Evolutionary conservation across 2,797 vertebrate genomes (phyloP), one percentile per base, ranked within the genome.

Genomic region (Smutsia temminckii): DNA sequence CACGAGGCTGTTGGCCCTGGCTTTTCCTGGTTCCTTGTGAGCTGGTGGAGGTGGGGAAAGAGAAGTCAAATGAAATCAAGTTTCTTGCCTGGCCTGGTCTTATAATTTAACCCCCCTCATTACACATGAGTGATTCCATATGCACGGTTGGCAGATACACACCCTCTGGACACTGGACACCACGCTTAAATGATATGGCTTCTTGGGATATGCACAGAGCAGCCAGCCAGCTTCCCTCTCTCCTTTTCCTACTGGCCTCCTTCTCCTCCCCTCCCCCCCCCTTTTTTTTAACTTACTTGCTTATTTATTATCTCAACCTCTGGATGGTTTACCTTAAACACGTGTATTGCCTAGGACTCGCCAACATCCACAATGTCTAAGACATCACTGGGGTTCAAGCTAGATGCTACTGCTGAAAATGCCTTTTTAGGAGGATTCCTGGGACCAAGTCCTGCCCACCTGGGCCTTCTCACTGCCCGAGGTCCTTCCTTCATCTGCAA

Each of bases 11-110:
- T 98, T 98, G 96, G 97, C 96, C 75, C 98, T 98, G 86, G 97
- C 51, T 94, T 97, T 96, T 79, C 97, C 97, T 1, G 63, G 92
- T 72, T 98, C 98, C 97, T 97, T 98, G 96, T 95, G 91, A 93
- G 84, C 98, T 98, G 92, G 69, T 0, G 14, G 10, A 18, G 11
- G 13, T 3, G 42, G 84, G 66, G 74, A 14, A 27, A 93, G 34
- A 68, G 89, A 95, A 85, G 32, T 40, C 14, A 66, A 59, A 34
- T 75, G 46, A 81, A 94, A 59, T 0, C 5, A 10, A 59, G 66
- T 81, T 72, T 77, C 40, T 8, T 14, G 1, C 8, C 61, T 23
- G 55, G 49, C 59, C 63, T 91, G 11, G 23, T 51, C 78, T 68
- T 86, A 40, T 8, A 9, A 17, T 23, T 18, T 17, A 25, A 75